phyloP scores from a whole-genome alignment of 2,888 invertebrate species.

The Cephus spinipes region DNA sequence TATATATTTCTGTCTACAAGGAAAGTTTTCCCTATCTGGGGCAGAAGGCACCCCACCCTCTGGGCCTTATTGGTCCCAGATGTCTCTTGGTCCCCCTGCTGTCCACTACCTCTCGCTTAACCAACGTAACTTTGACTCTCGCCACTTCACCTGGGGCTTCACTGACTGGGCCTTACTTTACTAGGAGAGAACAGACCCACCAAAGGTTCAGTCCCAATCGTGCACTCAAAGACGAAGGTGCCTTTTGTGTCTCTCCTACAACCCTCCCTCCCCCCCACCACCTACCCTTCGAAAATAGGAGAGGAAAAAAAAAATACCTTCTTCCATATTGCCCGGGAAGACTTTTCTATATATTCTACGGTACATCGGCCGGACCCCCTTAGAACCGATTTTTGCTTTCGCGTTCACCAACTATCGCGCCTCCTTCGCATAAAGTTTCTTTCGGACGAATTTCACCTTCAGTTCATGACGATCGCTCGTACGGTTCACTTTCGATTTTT shows the following conservation, averaged over 20 bases:
- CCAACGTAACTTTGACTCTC: constrained; percentile 36
- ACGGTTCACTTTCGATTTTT: constrained; percentile 8
- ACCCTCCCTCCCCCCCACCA: constrained; percentile 29
- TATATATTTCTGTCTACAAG: constrained; percentile 26
- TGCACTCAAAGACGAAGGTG: constrained; percentile 58
- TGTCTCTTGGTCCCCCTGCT: constrained; percentile 5
- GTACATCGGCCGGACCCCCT: too few relatives aligned
- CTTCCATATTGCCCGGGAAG: background rate
- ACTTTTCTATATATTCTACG: background rate
- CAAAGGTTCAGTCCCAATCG: constrained; percentile 61
- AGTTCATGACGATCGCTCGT: background rate
- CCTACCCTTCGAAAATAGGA: background rate
- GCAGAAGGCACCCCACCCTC: constrained; percentile 29
- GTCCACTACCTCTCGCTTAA: constrained; percentile 1
- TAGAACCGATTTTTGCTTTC: background rate
- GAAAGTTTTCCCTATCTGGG: constrained; percentile 50
- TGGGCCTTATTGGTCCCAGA: background rate
- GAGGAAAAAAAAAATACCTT: background rate
- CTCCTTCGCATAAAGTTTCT: background rate
- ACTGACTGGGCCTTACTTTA: constrained; percentile 8
- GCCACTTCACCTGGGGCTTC: constrained; percentile 16
- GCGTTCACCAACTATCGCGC: background rate
- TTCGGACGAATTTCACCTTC: constrained; percentile 6
- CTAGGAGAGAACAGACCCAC: constrained; percentile 56
- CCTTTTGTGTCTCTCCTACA: constrained; percentile 16